A percentile compares a stretch with the other conserved stretches of the same genome.
Evolutionary conservation across 2,888 invertebrate species (phyloP).

Genomic region (Ischnus inquisitorius): DNA sequence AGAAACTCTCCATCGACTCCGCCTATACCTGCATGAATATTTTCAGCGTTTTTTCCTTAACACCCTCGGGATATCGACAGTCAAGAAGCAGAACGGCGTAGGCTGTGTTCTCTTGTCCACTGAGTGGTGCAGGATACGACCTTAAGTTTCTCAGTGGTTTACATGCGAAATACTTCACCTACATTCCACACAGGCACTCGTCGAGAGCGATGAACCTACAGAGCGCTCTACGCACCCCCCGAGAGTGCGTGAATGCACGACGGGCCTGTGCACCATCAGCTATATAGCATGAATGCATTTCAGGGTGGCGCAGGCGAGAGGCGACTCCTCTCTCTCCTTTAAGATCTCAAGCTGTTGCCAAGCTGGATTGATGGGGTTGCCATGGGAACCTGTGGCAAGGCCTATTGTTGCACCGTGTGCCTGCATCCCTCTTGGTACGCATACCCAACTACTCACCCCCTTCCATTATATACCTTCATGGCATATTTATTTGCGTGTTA

Average conservation of each 20-base stretch:
- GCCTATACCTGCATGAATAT: neutral
- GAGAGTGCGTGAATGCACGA: conserved; percentile 48
- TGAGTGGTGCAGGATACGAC: too few species aligned
- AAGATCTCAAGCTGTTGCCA: conserved; percentile 85
- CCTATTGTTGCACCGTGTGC: conserved; percentile 84
- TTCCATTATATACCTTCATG: conserved; percentile 76
- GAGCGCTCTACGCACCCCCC: conserved; percentile 50
- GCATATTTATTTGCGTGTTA: conserved; percentile 84
- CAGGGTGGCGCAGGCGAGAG: conserved; percentile 19
- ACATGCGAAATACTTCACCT: conserved; percentile 48
- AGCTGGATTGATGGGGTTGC: conserved; percentile 85
- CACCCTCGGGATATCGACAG: neutral
- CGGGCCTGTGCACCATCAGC: conserved; percentile 40
- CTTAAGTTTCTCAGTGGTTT: too few species aligned
- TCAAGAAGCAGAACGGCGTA: too few species aligned
- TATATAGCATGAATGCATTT: conserved; percentile 54
- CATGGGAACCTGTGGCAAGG: conserved; percentile 82
- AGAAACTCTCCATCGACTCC: neutral
- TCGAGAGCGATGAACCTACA: conserved; percentile 56
- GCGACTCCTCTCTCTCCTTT: conserved; percentile 83
- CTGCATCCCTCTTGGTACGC: conserved; percentile 34
- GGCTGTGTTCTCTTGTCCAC: too few species aligned
- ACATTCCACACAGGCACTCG: conserved; percentile 48
- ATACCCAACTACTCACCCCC: conserved; percentile 33
- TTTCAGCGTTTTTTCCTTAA: neutral